Base-by-base conservation (phyloP, 2,113 vertebrate species). In the Saguinus midas region DNA sequence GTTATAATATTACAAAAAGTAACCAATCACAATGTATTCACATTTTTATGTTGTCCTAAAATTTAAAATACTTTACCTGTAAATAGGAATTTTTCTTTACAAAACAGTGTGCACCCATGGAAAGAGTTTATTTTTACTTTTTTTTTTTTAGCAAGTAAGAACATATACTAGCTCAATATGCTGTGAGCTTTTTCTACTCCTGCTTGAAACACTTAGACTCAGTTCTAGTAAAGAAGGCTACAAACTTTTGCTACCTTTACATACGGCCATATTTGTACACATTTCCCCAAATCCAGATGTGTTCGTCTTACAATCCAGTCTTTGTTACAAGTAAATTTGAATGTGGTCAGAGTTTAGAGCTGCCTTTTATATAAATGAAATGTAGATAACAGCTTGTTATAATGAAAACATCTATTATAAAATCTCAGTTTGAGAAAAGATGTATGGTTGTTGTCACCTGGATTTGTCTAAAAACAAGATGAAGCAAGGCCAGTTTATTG, bases 401-500 rank as follows among this genome's bases (percentile, higher is more conserved):
- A 23, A 85, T 61, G 43, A 82, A 73, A 90, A 72, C 13, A 57
- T 16, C 61, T 43, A 75, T 32, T 75, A 55, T 43, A 40, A 96
- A 80, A 87, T 50, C 50, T 32, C 55, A 64, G 37, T 50, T 85
- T 96, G 21, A 55, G 48, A 72, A 92, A 84, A 70, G 12, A 87
- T 1, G 8, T 16, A 35, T 32, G 73, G 21, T 85, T 82, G 29
- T 81, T 85, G 32, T 50, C 43, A 87, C 82, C 81, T 37, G 27
- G 61, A 86, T 79, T 48, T 80, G 25, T 85, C 57, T 57, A 91
- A 92, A 95, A 73, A 40, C 70, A 73, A 73, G n/a, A 43, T 92
- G 52, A 87, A 37, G 52, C 10, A 48, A 57, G 73, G 64, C 4
- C 11, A 50, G 12, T 80, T 80, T 66, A 25, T 20, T 72, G 35